Evolutionary conservation across 1,140 invertebrate genomes (phyloP).

Genomic region (Teleopsis dalmanni): DNA sequence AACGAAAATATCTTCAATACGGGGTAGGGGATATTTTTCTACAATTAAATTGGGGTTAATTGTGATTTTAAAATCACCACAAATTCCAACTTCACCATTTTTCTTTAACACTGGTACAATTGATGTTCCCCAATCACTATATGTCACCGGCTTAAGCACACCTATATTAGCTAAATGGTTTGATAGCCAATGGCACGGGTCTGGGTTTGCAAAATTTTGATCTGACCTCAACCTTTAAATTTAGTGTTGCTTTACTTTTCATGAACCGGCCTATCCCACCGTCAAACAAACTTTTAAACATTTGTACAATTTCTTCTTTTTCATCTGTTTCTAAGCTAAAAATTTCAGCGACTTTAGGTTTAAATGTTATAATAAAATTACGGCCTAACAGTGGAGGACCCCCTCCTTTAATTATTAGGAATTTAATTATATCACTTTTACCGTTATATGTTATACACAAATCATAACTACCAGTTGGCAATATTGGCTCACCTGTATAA

Average conservation of each 20-base stretch:
- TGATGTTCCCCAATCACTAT: constrained; percentile 41
- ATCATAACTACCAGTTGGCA: neutral
- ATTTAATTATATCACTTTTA: constrained; percentile 1
- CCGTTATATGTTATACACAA: neutral
- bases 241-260: too few relatives aligned
- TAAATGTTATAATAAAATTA: constrained; percentile 4
- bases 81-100: constrained; percentile 40
- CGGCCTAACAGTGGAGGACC: constrained; percentile 22
- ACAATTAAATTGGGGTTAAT: constrained; percentile 9
- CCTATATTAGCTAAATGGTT: constrained; percentile 29
- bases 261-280: too few relatives aligned
- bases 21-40: constrained; percentile 22
- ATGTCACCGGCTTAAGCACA: constrained; percentile 19
- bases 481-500: constrained; percentile 1
- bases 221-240: too few relatives aligned
- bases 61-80: constrained; percentile 39
- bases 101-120: constrained; percentile 47
- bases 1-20: constrained; percentile 22
- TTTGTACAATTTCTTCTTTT: too few relatives aligned
- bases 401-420: constrained; percentile 20
- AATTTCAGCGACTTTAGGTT: neutral
- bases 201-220: too few relatives aligned
- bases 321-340: neutral
- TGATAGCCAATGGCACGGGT: too few relatives aligned
- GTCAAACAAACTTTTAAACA: too few relatives aligned